Percentiles rank a stretch among this genome's conserved stretches.
These are phyloP conservation scores for Helogale parvula DNA, from an alignment of 2,113 vertebrate species.

Conservation along the genomic window DNA sequence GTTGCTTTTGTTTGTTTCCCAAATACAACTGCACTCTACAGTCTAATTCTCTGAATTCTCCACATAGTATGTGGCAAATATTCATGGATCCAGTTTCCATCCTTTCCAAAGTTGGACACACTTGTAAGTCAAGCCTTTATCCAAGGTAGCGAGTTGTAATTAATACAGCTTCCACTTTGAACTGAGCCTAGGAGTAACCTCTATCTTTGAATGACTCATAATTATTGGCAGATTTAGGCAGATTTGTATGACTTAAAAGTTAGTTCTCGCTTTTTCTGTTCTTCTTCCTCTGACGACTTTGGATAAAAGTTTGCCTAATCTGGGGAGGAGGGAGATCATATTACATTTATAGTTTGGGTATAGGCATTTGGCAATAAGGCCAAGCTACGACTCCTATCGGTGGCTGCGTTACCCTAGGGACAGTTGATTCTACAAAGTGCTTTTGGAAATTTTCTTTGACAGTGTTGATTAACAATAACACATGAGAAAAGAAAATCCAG, in stretches of 20 bases:
- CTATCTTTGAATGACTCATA: conserved; percentile 2
- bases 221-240: neutral
- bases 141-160: neutral
- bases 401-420: neutral
- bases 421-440: neutral
- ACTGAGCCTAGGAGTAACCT: neutral
- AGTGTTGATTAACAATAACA: neutral
- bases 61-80: neutral
- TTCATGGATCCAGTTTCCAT: neutral
- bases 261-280: neutral
- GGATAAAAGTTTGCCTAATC: neutral
- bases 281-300: neutral
- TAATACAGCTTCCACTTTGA: neutral
- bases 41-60: neutral
- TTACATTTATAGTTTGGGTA: neutral
- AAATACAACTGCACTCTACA: neutral
- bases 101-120: neutral
- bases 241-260: neutral
- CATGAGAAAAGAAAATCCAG: neutral
- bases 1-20: neutral
- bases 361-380: neutral
- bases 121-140: neutral
- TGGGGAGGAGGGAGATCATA: neutral
- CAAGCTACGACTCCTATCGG: neutral
- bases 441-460: neutral